Conservation (phyloP, 2,888 invertebrate genomes). For the Druceiella hillmani region DNA sequence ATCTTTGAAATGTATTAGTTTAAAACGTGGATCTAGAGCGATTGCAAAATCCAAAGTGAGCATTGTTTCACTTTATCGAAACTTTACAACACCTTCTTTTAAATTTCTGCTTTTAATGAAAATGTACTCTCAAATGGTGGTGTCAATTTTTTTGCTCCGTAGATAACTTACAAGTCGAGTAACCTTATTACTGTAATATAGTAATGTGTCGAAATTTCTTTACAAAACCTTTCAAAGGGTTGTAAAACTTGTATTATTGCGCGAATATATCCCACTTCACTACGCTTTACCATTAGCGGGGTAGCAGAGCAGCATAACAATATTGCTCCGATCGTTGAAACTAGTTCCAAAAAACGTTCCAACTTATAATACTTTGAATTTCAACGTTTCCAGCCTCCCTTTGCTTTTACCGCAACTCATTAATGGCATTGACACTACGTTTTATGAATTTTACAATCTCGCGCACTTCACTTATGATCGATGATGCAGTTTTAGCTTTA, state of each 20-base stretch:
- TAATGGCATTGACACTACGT: conserved; percentile 5
- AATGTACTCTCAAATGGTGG: conserved; percentile 8
- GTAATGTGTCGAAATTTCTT: conserved; percentile 19
- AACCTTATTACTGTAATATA: conserved; percentile 19
- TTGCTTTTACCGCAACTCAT: conserved; percentile 10
- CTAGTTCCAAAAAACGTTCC: conserved; percentile 12
- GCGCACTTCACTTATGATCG: conserved; percentile 1
- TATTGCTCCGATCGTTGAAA: conserved; percentile 12
- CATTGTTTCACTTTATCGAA: conserved; percentile 15
- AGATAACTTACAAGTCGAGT: conserved; percentile 20
- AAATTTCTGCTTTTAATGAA: no score
- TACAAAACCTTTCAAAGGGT: conserved; percentile 22
- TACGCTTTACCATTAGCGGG: conserved; percentile 1
- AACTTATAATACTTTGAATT: conserved; percentile 16
- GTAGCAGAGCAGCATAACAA: no score
- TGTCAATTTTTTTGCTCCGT: conserved; percentile 8
- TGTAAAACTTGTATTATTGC: conserved; percentile 15
- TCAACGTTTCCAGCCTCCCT: conserved; percentile 11
- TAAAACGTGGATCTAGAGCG: conserved; percentile 17
- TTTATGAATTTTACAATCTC: conserved; percentile 2
- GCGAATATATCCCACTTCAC: conserved; percentile 12
- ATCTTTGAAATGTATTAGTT: conserved; percentile 21
- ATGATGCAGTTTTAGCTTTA: conserved; percentile 2
- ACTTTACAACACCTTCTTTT: conserved; percentile 11
- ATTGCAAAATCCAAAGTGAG: conserved; percentile 7